Evolutionary conservation across 2,888 invertebrate species (phyloP).

Genomic region (Acheta domesticus): DNA sequence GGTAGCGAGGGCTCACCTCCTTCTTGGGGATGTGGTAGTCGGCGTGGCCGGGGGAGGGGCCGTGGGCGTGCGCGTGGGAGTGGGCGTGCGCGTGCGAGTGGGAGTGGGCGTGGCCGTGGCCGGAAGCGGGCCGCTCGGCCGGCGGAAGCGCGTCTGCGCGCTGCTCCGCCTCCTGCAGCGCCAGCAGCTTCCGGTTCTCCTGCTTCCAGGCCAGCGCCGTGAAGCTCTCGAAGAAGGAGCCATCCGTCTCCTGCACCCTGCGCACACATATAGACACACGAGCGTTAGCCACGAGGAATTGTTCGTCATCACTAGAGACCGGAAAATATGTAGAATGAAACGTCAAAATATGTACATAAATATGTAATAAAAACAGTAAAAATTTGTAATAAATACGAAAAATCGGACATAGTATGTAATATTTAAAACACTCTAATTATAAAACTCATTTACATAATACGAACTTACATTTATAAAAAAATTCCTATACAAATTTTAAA

Average conservation of each 20-base stretch:
- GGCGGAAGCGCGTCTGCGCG: conserved; percentile 40
- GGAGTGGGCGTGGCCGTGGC: too few relatives aligned
- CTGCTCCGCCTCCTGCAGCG: conserved; percentile 67
- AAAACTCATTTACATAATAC: too few relatives aligned
- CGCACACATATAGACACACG: conserved; percentile 38
- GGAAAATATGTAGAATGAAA: too few relatives aligned
- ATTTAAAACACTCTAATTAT: too few relatives aligned
- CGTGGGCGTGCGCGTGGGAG: conserved; percentile 41
- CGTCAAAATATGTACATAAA: too few relatives aligned
- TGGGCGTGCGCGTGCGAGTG: too few relatives aligned
- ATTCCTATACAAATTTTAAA: too few relatives aligned
- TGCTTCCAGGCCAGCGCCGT: conserved; percentile 89
- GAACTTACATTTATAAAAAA: too few relatives aligned
- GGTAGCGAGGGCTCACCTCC: conserved; percentile 33
- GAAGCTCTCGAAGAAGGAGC: conserved; percentile 91
- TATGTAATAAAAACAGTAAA: too few relatives aligned
- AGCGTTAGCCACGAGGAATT: not conserved
- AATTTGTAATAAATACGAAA: too few relatives aligned
- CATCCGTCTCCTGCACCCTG: conserved; percentile 92
- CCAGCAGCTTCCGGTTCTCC: conserved; percentile 79
- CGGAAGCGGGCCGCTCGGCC: conserved; percentile 40
- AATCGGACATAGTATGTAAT: too few relatives aligned
- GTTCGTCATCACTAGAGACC: not conserved
- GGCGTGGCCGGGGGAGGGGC: conserved; percentile 41
- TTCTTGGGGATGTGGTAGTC: conserved; percentile 40